Percentiles rank a stretch among this genome's conserved stretches.
Evolutionary conservation across 2,113 vertebrate species (phyloP).

Genomic region (Chloroceryle aenea): DNA sequence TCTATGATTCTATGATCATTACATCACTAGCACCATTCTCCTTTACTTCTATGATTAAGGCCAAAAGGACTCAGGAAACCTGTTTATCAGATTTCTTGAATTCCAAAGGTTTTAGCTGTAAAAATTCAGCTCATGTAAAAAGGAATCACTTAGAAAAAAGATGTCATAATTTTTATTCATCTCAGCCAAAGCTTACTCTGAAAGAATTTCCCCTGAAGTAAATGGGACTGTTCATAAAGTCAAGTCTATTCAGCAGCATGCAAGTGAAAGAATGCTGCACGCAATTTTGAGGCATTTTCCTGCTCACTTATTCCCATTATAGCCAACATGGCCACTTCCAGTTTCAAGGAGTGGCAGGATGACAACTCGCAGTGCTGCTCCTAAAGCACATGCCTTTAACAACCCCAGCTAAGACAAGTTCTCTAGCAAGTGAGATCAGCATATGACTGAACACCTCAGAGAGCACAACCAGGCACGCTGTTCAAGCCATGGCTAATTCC

Average conservation of each 20-base stretch:
- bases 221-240: neutral
- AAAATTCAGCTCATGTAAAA: neutral
- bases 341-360: neutral
- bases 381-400: neutral
- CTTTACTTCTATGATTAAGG: neutral
- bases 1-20: neutral
- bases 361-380: neutral
- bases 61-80: neutral
- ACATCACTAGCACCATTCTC: neutral
- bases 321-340: neutral
- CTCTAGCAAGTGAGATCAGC: neutral
- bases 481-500: neutral
- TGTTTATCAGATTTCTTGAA: neutral
- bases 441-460: neutral
- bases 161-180: neutral
- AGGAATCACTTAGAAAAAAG: neutral
- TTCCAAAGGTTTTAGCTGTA: neutral
- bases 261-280: neutral
- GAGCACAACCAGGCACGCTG: fast-evolving
- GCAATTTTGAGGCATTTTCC: neutral
- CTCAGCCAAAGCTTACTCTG: neutral
- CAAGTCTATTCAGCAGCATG: neutral
- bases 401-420: neutral
- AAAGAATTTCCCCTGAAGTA: constrained; percentile 1
- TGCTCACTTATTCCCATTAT: neutral